Base-by-base conservation (phyloP, 2,113 vertebrate species). In the Pygoscelis adeliae region DNA sequence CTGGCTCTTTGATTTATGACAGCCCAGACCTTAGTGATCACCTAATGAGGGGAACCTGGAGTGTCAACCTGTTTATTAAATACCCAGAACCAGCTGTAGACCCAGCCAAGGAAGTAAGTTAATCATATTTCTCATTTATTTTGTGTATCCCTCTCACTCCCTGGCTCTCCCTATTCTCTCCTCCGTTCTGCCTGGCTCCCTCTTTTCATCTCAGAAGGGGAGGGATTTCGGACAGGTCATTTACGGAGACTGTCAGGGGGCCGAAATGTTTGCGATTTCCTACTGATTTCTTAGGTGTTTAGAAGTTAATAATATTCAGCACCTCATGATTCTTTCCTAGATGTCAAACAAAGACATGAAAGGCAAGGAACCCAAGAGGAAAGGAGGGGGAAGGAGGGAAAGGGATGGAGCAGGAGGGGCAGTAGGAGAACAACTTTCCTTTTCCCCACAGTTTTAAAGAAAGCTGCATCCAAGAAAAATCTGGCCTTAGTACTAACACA, bases 1-100 rank as follows among this genome's bases (percentile, higher is more conserved):
- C 98, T 98, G 98, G 98, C 97, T 96, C 97, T 98, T 99, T 99
- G 99, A 99, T 99, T 99, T 99, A 99, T 98, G 99, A 98, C 98
- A 98, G 97, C 90, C 95, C 95, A 59, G 98, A 98, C 98, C 97
- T 98, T 98, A 98, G 96, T 98, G 97, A 98, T 99, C 98, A 99
- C 99, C 99, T 99, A 99, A 99, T 99, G 99, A 99, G 99, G 98
- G 99, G 98, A 99, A 98, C 98, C 84, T 96, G 89, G 98, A 99
- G 99, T 99, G 99, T 99, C 99, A 99, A 99, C 98, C 99, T 99
- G 99, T 99, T 99, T 99, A 99, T 99, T 99, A 99, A 99, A 99
- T 99, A 98, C 98, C 98, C 98, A 98, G 98, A 99, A 99, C 98
- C 99, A 99, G 98, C 99, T 99, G 99, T 98, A 98, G 98, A 90